Conservation (phyloP, 37 sponge, comb jelly and placozoan species). For the Hexactinellida sp. region DNA sequence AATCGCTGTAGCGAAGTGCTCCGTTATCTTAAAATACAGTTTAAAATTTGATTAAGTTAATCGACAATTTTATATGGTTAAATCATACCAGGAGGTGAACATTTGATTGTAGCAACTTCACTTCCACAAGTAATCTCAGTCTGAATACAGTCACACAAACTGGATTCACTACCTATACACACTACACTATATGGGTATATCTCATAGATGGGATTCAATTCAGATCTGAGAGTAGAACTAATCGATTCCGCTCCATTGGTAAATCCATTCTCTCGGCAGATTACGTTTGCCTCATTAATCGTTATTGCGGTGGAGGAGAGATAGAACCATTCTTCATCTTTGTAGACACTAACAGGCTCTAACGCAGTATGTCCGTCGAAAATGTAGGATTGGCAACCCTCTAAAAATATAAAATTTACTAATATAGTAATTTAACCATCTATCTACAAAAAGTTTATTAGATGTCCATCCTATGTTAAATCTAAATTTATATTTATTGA, state of each 20-base stretch:
- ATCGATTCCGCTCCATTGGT: neutral
- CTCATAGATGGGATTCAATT: neutral
- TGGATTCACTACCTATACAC: neutral
- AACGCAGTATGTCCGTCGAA: neutral
- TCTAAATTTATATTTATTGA: no score
- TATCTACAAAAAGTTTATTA: no score
- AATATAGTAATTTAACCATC: no score
- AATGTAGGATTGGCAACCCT: neutral
- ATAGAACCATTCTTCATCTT: neutral
- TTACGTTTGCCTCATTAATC: neutral
- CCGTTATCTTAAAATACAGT: neutral
- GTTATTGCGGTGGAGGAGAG: neutral
- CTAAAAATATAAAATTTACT: no score
- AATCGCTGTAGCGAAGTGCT: neutral
- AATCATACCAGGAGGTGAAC: neutral
- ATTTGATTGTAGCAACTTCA: neutral
- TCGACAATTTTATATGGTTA: neutral
- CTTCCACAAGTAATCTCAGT: neutral
- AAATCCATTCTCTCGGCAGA: neutral
- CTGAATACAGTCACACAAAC: neutral
- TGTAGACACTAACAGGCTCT: neutral
- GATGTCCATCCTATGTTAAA: no score
- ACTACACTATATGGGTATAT: neutral
- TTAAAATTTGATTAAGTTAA: no score
- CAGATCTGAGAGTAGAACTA: neutral